Conservation (phyloP, 1,140 invertebrate genomes). For the Drosophila grimshawi region DNA sequence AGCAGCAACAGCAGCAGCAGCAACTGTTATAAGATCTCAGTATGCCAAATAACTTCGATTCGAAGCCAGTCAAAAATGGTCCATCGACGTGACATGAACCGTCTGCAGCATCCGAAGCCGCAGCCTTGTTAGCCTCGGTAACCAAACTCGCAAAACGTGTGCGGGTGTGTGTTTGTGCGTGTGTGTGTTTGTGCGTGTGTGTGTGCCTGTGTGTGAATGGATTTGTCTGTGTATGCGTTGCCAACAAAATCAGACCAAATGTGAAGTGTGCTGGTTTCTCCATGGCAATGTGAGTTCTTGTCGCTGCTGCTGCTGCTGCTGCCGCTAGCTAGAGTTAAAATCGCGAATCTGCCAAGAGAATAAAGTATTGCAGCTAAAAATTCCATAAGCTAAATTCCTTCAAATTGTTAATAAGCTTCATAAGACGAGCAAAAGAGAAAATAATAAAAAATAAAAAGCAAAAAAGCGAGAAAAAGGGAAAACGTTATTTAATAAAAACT, state of each 20-base stretch:
- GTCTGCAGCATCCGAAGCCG: slow-evolving; percentile 51
- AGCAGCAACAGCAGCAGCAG: slow-evolving; percentile 20
- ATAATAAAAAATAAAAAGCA: not conserved
- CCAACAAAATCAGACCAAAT: slow-evolving; percentile 43
- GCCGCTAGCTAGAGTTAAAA: slow-evolving; percentile 61
- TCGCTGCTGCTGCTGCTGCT: slow-evolving; percentile 47
- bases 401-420: slow-evolving; percentile 33
- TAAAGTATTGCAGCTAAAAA: slow-evolving; percentile 39
- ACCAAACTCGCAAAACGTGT: slow-evolving; percentile 63
- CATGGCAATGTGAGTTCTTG: slow-evolving; percentile 32
- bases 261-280: slow-evolving; percentile 36
- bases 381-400: slow-evolving; percentile 26
- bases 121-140: slow-evolving; percentile 48
- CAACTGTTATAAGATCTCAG: slow-evolving; percentile 58
- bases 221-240: slow-evolving; percentile 13
- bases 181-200: slow-evolving; percentile 13
- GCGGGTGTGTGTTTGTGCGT: slow-evolving; percentile 44
- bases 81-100: slow-evolving; percentile 80
- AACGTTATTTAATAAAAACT: slow-evolving; percentile 53
- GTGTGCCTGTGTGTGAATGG: slow-evolving; percentile 7
- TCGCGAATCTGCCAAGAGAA: slow-evolving; percentile 24
- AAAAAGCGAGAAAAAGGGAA: slow-evolving; percentile 39
- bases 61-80: slow-evolving; percentile 80
- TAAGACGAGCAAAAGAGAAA: not conserved
- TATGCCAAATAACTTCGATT: slow-evolving; percentile 62